Conservation (phyloP, 2,888 invertebrate genomes). For the Tinea pellionella region DNA sequence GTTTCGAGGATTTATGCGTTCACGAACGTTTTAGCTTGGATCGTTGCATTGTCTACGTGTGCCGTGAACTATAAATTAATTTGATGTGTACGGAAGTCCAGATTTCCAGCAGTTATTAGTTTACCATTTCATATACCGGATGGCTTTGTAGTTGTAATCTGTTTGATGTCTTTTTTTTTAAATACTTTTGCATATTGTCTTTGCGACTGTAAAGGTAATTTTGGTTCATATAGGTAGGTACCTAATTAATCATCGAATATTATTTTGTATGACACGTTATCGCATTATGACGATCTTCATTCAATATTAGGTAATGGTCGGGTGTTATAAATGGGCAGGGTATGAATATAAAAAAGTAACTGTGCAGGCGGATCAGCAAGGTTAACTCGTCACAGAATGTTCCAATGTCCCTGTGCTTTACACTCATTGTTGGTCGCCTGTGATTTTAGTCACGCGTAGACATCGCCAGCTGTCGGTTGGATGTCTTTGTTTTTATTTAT, state of each 20-base stretch:
- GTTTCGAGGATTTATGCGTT: constrained; percentile 40
- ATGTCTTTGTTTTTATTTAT: constrained; percentile 28
- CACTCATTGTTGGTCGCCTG: constrained; percentile 26
- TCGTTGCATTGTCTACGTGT: constrained; percentile 12
- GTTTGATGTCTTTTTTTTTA: neutral
- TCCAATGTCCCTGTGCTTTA: constrained; percentile 33
- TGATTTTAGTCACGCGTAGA: constrained; percentile 55
- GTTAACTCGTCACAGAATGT: constrained; percentile 17
- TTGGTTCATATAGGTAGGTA: no score
- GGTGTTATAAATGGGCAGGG: neutral
- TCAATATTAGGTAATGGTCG: neutral
- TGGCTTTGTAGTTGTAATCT: neutral
- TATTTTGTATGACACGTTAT: neutral
- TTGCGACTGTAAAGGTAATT: no score
- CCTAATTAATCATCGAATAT: neutral
- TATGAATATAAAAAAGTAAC: constrained; percentile 13
- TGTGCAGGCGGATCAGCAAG: constrained; percentile 13
- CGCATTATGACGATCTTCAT: neutral
- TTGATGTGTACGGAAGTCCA: neutral
- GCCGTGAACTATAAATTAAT: constrained; percentile 4
- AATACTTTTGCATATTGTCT: no score
- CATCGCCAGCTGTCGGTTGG: constrained; percentile 44
- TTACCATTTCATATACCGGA: neutral
- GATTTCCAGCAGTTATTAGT: neutral
- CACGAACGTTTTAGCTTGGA: constrained; percentile 25